Conservation (phyloP, 2,888 invertebrate species). For the Branchinecta sandiegonensis region DNA sequence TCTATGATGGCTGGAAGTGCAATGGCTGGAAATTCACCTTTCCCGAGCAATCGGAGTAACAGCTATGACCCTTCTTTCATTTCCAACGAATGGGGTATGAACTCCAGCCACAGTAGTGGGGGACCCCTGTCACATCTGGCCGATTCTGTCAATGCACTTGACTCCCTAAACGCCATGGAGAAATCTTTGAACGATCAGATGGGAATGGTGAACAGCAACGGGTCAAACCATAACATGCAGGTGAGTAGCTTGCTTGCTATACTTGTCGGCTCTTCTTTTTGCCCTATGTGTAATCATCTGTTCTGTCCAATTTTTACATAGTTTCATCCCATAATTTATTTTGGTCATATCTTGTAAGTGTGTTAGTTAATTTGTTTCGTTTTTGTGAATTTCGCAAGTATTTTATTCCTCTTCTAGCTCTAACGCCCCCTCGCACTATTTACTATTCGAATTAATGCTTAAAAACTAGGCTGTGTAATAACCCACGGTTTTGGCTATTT, state of each 20-base stretch:
- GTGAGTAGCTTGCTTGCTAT: neutral
- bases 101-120: conserved; percentile 29
- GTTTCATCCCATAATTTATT: too few relatives aligned
- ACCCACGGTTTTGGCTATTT: too few relatives aligned
- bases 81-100: conserved; percentile 34
- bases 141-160: conserved; percentile 74
- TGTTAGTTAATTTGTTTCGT: too few relatives aligned
- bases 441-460: too few relatives aligned
- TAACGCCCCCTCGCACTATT: too few relatives aligned
- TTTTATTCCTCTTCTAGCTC: too few relatives aligned
- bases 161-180: conserved; percentile 83
- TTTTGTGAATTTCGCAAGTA: too few relatives aligned
- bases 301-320: too few relatives aligned
- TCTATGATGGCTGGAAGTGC: conserved; percentile 53
- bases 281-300: too few relatives aligned
- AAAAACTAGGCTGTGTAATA: too few relatives aligned
- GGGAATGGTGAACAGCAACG: conserved; percentile 29
- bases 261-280: too few relatives aligned
- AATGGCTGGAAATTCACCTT: conserved; percentile 38
- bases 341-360: too few relatives aligned
- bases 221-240: conserved; percentile 29
- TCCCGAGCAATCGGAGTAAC: conserved; percentile 37
- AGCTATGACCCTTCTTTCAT: conserved; percentile 40
- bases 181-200: conserved; percentile 82
- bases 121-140: conserved; percentile 67